A percentile compares a stretch with the other conserved stretches of the same genome.
phyloP scores from a whole-genome alignment of 2,888 invertebrate genomes.

The Lycaena phlaeas region DNA sequence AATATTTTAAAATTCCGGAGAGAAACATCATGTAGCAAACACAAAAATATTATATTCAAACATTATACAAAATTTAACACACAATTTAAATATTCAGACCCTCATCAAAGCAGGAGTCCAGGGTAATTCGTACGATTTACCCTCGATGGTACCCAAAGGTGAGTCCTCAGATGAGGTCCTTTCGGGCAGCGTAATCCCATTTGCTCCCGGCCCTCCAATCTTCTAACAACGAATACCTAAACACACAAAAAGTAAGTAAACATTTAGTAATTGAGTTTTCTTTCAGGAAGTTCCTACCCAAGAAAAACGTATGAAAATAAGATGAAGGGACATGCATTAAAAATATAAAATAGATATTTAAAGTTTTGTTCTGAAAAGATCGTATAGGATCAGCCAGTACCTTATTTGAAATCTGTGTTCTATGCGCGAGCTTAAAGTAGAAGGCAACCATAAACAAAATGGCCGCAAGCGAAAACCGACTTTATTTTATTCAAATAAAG shows the following conservation, averaged over 20 bases:
- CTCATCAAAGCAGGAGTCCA: background rate
- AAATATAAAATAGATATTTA: too few relatives aligned
- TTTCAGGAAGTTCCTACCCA: too few relatives aligned
- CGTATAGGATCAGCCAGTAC: conserved; percentile 37
- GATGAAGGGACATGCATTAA: too few relatives aligned
- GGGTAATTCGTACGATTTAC: conserved; percentile 1
- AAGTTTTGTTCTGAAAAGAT: too few relatives aligned
- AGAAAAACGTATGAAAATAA: too few relatives aligned
- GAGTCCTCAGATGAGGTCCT: background rate
- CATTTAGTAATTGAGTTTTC: too few relatives aligned
- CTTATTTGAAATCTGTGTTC: conserved; percentile 56
- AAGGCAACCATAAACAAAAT: background rate
- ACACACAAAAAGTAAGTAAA: conserved; percentile 4
- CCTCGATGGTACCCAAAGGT: background rate
- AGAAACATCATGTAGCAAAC: too few relatives aligned
- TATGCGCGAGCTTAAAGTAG: conserved; percentile 34
- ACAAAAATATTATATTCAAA: too few relatives aligned
- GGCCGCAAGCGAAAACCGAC: background rate
- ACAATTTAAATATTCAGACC: conserved; percentile 5
- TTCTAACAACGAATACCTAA: background rate
- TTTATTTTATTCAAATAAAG: background rate
- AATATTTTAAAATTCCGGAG: too few relatives aligned
- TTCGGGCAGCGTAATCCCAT: background rate
- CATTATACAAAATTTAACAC: background rate
- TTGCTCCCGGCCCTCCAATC: background rate